Conservation (phyloP, 2,113 vertebrate species). For the Anthoscopus minutus region DNA sequence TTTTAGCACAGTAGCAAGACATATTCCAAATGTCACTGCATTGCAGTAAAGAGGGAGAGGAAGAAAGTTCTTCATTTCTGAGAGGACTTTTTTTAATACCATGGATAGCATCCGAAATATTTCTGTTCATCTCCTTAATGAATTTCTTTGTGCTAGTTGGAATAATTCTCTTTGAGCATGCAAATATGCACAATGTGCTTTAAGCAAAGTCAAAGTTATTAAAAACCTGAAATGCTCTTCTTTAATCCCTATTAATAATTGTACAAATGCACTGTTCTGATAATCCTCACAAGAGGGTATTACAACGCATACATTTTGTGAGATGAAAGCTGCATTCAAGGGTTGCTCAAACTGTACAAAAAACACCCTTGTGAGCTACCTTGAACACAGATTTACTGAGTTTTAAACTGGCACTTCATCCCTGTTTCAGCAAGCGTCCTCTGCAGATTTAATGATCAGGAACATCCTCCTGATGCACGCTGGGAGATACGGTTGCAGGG, state of each 20-base stretch:
- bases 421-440: conserved; percentile 88
- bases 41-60: neutral
- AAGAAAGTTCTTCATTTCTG: neutral
- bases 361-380: conserved; percentile 19
- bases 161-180: conserved; percentile 1
- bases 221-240: neutral
- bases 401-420: conserved; percentile 64
- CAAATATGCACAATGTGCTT: conserved; percentile 6
- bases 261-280: neutral
- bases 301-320: conserved; percentile 22
- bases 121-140: neutral
- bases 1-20: neutral
- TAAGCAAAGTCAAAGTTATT: conserved; percentile 30
- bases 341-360: conserved; percentile 21
- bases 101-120: neutral
- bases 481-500: conserved; percentile 90
- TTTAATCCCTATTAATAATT: conserved; percentile 37
- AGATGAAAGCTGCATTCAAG: neutral
- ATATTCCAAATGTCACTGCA: neutral
- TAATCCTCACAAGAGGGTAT: conserved; percentile 45
- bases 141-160: conserved; percentile 10
- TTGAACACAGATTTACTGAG: conserved; percentile 45
- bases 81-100: neutral
- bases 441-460: conserved; percentile 97
- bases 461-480: conserved; percentile 95